Evolutionary conservation across 2,113 vertebrate genomes (phyloP), one percentile per base, ranked within the genome.

Genomic region (Thunnus thynnus): DNA sequence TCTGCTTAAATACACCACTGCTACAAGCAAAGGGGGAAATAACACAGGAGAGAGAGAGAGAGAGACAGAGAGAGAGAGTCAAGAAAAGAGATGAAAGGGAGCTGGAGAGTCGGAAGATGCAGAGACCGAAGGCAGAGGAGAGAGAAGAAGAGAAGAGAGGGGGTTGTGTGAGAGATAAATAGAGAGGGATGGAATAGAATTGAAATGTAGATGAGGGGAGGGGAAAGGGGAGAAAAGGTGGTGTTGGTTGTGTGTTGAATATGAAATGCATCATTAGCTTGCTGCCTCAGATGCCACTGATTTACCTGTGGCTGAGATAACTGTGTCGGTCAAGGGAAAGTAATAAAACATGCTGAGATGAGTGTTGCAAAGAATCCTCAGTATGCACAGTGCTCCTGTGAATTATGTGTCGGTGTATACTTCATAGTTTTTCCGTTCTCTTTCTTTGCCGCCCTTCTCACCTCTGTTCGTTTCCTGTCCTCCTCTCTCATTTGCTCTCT

Each of bases 251-350:
- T 89, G 89, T 67, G 86, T 58, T 85, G 92, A 90, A 93, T 92
- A 83, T 89, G 70, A 91, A 92, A 87, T 50, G 67, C 55, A 32
- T 85, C 78, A 88, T 93, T 92, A 92, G 70, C 72, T 75, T 4
- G 52, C 65, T 44, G 32, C 79, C 86, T 74, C 80, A 16, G 87
- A 80, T 75, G 83, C 78, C 74, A 71, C 83, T 84, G 85, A 83
- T 86, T 86, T 85, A 89, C 89, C 88, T 85, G 83, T 76, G 66
- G 67, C 80, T 61, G 76, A 66, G 52, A 65, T 36, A 5, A 70
- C 76, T 8, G 76, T 16, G 41, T 58, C 20, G 70, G 78, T 67
- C 64, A n/a, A 63, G 48, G 73, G 10, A 62, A 73, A 87, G 83
- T 60, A 76, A 85, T 84, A 61, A 89, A 86, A 76, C 70, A 81